These are phyloP conservation scores for Hipposideros armiger DNA, from an alignment of 2,113 vertebrate species.

Conservation along the genomic window DNA sequence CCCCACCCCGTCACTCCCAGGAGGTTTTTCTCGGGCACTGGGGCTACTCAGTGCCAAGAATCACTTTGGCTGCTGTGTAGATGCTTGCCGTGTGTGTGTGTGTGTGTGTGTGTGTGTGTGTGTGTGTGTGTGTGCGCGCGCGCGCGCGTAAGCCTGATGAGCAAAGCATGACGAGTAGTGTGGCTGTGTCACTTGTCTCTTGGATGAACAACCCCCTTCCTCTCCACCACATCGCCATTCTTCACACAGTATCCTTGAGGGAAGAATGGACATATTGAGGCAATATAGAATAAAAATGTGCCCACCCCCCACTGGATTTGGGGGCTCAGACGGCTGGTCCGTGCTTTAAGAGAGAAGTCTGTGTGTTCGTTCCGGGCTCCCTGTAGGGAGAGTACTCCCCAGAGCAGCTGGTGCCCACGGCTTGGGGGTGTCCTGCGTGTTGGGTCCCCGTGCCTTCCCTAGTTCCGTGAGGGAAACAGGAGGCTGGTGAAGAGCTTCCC, in stretches of 20 bases:
- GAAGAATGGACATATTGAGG: background rate
- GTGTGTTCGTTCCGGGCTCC: background rate
- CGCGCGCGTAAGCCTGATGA: too few relatives aligned
- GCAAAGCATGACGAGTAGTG: background rate
- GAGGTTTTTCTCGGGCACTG: background rate
- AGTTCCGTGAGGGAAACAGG: background rate
- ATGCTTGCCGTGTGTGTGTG: background rate
- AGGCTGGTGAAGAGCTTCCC: background rate
- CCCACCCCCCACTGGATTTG: slow-evolving; percentile 63
- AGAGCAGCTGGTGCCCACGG: background rate
- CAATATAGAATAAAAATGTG: background rate
- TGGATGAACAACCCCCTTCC: background rate
- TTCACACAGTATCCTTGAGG: background rate
- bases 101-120: background rate
- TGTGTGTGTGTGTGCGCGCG: too few relatives aligned
- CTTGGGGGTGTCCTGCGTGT: background rate
- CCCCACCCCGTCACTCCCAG: too few relatives aligned
- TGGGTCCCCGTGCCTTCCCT: background rate
- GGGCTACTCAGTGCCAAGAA: background rate
- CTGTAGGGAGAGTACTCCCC: background rate
- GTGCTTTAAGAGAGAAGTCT: slow-evolving; percentile 35
- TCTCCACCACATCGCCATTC: background rate
- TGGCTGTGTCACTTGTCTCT: background rate
- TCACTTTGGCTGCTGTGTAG: background rate
- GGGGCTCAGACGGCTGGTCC: slow-evolving; percentile 79